These are phyloP conservation scores for Pseudomyrmex concolor DNA, from an alignment of 1,140 invertebrate genomes.

Conservation along the genomic window DNA sequence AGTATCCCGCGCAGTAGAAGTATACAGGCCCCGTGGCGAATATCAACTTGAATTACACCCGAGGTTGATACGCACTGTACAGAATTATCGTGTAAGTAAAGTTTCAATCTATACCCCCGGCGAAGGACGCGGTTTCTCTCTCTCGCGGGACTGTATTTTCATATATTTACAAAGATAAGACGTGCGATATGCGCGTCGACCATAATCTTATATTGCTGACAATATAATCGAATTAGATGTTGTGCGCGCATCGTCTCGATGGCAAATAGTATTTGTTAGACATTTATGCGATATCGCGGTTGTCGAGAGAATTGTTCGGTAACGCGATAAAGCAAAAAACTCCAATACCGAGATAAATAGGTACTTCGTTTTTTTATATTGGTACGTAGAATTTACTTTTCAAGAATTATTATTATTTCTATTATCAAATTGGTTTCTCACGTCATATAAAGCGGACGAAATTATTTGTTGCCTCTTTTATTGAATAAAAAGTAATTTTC, in stretches of 20 bases:
- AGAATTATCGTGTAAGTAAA: constrained; percentile 78
- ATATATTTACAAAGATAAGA: constrained; percentile 49
- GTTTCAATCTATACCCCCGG: constrained; percentile 77
- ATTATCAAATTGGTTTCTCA: neutral
- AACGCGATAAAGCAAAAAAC: neutral
- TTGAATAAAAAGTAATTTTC: neutral
- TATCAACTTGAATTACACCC: constrained; percentile 76
- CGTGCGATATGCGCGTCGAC: neutral
- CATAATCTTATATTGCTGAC: constrained; percentile 42
- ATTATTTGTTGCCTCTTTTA: neutral
- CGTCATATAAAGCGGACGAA: neutral
- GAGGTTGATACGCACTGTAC: constrained; percentile 66
- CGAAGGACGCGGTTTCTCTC: constrained; percentile 60
- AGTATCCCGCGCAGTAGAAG: constrained; percentile 43
- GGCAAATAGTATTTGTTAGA: constrained; percentile 24
- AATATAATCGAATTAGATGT: constrained; percentile 37
- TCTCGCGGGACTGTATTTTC: constrained; percentile 48
- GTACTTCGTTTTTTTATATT: constrained; percentile 1
- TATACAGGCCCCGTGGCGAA: constrained; percentile 74
- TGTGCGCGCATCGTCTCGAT: neutral
- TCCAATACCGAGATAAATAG: neutral
- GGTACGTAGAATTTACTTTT: neutral
- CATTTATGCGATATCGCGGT: neutral
- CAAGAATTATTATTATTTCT: neutral
- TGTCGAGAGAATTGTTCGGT: constrained; percentile 2